Conservation (phyloP, 2,113 vertebrate species). For the Esox niger region DNA sequence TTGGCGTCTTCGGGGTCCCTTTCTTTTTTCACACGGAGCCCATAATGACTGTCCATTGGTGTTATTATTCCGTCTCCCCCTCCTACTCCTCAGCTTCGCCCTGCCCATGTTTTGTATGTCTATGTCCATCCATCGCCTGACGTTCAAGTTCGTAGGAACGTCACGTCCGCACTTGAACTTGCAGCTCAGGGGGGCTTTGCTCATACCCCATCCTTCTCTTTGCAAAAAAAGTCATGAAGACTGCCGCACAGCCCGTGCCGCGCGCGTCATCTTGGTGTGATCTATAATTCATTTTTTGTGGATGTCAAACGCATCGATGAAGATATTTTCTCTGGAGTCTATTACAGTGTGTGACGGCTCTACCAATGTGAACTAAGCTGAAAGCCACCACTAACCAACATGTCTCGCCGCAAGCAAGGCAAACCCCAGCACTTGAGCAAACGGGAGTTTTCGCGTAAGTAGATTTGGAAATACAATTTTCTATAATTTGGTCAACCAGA, state of each 20-base stretch:
- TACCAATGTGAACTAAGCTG: conserved; percentile 79
- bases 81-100: conserved; percentile 76
- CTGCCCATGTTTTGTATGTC: conserved; percentile 92
- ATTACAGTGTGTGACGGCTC: conserved; percentile 80
- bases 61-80: conserved; percentile 81
- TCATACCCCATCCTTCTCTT: conserved; percentile 71
- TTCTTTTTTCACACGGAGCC: conserved; percentile 82
- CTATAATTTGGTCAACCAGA: conserved; percentile 39
- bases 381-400: conserved; percentile 80
- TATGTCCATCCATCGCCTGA: conserved; percentile 96
- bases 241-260: conserved; percentile 88
- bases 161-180: conserved; percentile 99
- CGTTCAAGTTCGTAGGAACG: conserved; percentile 99
- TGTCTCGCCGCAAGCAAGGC: conserved; percentile 99
- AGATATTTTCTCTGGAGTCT: conserved; percentile 93
- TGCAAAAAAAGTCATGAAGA: conserved; percentile 87
- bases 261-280: conserved; percentile 88
- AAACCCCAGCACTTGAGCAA: conserved; percentile 99
- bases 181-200: conserved; percentile 92
- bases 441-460: conserved; percentile 99
- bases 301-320: conserved; percentile 97
- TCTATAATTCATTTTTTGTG: conserved; percentile 80
- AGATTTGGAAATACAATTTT: conserved; percentile 63
- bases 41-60: conserved; percentile 95
- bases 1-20: conserved; percentile 76